phyloP scores from a whole-genome alignment of 2,113 vertebrate genomes.

The Corythoichthys intestinalis region DNA sequence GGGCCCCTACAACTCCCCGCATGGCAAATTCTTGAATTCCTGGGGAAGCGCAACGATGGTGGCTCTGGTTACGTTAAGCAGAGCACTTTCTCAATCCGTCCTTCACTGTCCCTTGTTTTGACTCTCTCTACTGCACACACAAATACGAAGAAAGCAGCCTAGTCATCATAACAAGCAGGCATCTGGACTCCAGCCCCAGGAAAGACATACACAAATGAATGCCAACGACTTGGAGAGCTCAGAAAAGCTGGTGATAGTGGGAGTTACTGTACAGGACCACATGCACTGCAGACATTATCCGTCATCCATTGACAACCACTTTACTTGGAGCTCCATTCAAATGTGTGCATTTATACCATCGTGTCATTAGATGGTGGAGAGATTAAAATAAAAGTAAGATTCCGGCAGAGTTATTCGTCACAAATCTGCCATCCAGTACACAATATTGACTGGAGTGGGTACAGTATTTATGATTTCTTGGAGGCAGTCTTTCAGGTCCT shows the following conservation, averaged over 20 bases:
- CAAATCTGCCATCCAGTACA: background rate
- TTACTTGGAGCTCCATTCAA: constrained; percentile 8
- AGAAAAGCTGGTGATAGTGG: constrained; percentile 4
- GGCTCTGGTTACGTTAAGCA: constrained; percentile 10
- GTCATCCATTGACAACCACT: constrained; percentile 12
- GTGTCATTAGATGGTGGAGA: background rate
- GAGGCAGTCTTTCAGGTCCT: too few species aligned
- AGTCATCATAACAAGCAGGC: constrained; percentile 45
- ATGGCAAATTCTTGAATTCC: constrained; percentile 16
- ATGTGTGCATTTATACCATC: constrained; percentile 8
- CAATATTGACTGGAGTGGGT: background rate
- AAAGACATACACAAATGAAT: constrained; percentile 24
- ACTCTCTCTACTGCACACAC: constrained; percentile 10
- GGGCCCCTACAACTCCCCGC: background rate
- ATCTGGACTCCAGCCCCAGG: constrained; percentile 32
- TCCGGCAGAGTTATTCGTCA: background rate
- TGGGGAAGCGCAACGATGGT: constrained; percentile 27
- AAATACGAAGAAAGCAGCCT: constrained; percentile 29
- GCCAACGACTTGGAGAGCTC: constrained; percentile 7
- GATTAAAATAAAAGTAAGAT: background rate
- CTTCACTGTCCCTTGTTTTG: constrained; percentile 7
- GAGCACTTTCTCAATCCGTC: constrained; percentile 29
- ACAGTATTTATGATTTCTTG: background rate
- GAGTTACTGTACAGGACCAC: constrained; percentile 6
- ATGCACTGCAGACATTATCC: background rate